Evolutionary conservation across 2,113 vertebrate species (phyloP).

Genomic region (Corythornis cristatus): DNA sequence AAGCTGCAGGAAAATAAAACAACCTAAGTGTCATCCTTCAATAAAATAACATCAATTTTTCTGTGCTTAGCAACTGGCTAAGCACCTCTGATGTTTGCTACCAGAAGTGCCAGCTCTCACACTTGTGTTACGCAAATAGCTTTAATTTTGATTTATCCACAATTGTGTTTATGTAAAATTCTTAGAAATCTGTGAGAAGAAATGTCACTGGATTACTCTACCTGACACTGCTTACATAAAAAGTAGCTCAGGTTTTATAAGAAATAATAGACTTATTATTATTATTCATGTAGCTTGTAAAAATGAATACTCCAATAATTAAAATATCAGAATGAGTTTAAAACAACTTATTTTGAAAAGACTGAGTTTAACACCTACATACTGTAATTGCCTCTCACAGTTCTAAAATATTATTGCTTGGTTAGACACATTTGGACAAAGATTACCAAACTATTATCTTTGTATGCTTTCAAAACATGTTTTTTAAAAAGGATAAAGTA

Average conservation of each 20-base stretch:
- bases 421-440: constrained; percentile 20
- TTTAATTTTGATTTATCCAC: neutral
- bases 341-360: neutral
- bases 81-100: neutral
- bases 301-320: neutral
- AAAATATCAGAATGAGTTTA: constrained; percentile 6
- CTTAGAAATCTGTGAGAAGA: neutral
- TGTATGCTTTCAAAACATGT: constrained; percentile 8
- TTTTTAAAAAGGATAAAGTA: neutral
- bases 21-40: neutral
- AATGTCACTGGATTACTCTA: neutral
- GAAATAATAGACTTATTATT: neutral
- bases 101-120: neutral
- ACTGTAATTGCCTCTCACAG: constrained; percentile 1
- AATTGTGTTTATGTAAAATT: neutral
- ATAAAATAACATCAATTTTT: neutral
- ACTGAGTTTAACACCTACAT: neutral
- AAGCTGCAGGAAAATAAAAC: neutral
- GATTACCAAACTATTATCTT: constrained; percentile 3
- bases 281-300: neutral
- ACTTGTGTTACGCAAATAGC: neutral
- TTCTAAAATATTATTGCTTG: constrained; percentile 23
- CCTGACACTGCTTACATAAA: neutral
- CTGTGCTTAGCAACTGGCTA: neutral
- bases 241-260: neutral